Evolutionary conservation across 1,140 invertebrate species (phyloP), one percentile per base, ranked within the genome.

Genomic region (Neodiprion virginianus): DNA sequence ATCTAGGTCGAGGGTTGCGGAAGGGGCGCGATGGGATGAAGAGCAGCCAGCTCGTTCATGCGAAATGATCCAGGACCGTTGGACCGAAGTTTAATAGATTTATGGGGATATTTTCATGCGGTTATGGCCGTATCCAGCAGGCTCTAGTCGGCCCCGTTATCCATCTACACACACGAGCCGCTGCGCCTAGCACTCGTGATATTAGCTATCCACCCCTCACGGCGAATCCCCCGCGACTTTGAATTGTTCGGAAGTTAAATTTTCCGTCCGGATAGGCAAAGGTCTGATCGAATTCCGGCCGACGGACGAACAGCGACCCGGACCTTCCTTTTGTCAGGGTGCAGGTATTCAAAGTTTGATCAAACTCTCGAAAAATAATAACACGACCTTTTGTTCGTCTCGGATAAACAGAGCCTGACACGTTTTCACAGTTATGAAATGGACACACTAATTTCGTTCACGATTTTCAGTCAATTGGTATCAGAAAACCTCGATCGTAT

Each of bases 11-110:
- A 40, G 28, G 1, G 28, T 40, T 40, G 28, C 28, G 28, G 28
- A 40, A 40, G 28, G 28, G 28, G 28, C 28, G 28, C 28, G 28
- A 40, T 40, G 28, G 28, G 53, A 14, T 61, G 11, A 80, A 75
- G 72, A 77, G 70, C 68, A 67, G 53, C 67, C 72, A 65, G 28
- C 67, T 61, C 71, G 67, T 75, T 75, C 77, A 77, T 66, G 72
- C 70, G 75, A 77, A 81, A 80, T 81, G 79, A 81, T 81, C 76
- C 73, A 74, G 28, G 77, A 70, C 74, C 78, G 77, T 77, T 73
- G 74, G 73, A 71, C 72, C 50, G 74, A 67, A 75, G 75, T 77
- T 77, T 73, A 77, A 77, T 72, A 74, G 71, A 74, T 67, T 48
- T 69, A 61, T 69, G 71, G 74, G 71, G 76, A 79, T 79, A 79